Base-by-base conservation (phyloP, 2,888 invertebrate species). In the Caenorhabditis wallacei region DNA sequence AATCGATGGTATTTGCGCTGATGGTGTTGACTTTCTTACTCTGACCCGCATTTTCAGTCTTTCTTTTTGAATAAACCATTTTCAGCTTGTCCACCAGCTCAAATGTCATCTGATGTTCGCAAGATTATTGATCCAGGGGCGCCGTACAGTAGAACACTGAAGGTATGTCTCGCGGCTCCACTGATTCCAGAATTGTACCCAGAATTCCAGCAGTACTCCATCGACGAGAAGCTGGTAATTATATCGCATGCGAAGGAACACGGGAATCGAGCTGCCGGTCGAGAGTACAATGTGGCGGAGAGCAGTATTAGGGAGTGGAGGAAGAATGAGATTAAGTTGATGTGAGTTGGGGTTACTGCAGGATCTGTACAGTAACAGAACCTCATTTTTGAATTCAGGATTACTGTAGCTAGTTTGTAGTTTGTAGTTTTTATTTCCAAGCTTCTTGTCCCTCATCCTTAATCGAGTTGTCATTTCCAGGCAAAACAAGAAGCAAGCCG, bases 231-330 rank as follows among this genome's bases (percentile, higher is more conserved):
- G 69, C 76, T 90, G 59, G 86, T 86, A 37, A 90, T 90, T 40
- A 88, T 89, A 61, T 84, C 87, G 16, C 87, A 88, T 46, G 90
- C 88, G 0, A 87, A 87, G 59, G 57, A 78, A 35, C 82, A 82
- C 18, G 88, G 88, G 1, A 89, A 89, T 63, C 84, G 88, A 11
- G 91, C 91, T 0, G 91, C 91, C 11, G 91, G 91, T 0, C 63
- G 91, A 2, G 90, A 90, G 71, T 91, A 87, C 84, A 91, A 89
- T 66, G 91, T 91, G 37, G 91, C 91, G 4, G 91, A 91, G 80
- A 88, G 88, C 46, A 89, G 89, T 35, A 91, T 91, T 43, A 70
- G 91, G 48, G 91, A 91, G 78, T 91, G 91, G 91, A 80, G 90
- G 40, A 91, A 91, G 53, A 91, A 91, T 79, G 91, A 91, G 75